These are phyloP conservation scores for Anoura caudifer DNA, from an alignment of 2,113 vertebrate species.

Conservation along the genomic window DNA sequence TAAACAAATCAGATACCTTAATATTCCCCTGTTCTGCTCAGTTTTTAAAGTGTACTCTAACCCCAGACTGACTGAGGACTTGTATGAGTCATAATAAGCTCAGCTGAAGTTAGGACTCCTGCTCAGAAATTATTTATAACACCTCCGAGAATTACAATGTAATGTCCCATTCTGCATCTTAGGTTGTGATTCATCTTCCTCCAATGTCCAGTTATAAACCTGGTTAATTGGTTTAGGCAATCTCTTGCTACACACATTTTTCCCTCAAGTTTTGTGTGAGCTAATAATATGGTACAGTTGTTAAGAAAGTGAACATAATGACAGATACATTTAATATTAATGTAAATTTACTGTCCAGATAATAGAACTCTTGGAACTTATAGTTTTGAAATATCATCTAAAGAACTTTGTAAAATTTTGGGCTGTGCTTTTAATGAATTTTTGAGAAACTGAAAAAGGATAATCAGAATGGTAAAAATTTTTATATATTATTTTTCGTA, in stretches of 20 bases:
- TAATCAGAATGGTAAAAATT: neutral
- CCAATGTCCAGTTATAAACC: neutral
- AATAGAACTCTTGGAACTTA: neutral
- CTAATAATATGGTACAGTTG: neutral
- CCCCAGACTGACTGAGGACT: neutral
- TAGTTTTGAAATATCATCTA: slow-evolving; percentile 3
- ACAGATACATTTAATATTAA: neutral
- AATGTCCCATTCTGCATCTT: neutral
- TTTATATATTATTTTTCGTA: neutral
- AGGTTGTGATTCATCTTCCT: neutral
- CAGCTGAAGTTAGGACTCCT: neutral
- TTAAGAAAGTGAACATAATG: neutral
- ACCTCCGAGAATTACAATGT: neutral
- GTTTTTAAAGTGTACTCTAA: neutral
- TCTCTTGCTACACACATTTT: neutral
- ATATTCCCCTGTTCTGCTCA: neutral
- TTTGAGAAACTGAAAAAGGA: neutral
- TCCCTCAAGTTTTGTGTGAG: neutral
- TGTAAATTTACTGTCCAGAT: neutral
- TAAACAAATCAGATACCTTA: neutral
- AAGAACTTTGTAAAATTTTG: neutral
- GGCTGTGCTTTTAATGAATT: neutral
- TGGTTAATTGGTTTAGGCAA: neutral
- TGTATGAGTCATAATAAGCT: neutral
- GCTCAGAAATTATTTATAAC: neutral